phyloP scores from a whole-genome alignment of 2,797 vertebrate genomes.

The Clarias platycephalus region DNA sequence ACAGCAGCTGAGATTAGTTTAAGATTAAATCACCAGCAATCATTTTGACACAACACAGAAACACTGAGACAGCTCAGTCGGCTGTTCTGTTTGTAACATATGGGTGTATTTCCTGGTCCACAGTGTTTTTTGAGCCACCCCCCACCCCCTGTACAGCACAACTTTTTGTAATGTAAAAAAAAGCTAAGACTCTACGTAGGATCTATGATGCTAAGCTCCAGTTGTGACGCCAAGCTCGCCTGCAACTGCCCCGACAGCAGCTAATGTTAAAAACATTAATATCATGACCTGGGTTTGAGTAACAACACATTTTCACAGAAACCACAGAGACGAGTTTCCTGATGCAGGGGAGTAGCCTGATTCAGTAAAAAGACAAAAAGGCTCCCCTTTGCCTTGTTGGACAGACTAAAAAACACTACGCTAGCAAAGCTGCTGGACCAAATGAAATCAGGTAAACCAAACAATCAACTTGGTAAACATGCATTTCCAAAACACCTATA shows the following conservation, averaged over 20 bases:
- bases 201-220: constrained; percentile 55
- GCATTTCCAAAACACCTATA: constrained; percentile 84
- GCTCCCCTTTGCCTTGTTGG: constrained; percentile 63
- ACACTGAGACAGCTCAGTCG: constrained; percentile 93
- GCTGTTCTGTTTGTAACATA: constrained; percentile 91
- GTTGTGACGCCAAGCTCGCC: constrained; percentile 64
- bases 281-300: constrained; percentile 66
- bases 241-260: constrained; percentile 57
- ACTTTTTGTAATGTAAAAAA: constrained; percentile 67
- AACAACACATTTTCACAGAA: constrained; percentile 72
- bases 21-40: constrained; percentile 99
- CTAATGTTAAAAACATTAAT: constrained; percentile 56
- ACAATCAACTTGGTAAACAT: constrained; percentile 78
- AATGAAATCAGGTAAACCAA: constrained; percentile 69
- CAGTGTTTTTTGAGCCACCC: constrained; percentile 65
- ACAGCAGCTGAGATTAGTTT: constrained; percentile 99
- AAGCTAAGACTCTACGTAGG: constrained; percentile 65
- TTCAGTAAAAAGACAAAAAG: constrained; percentile 60
- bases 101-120: constrained; percentile 97
- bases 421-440: constrained; percentile 66
- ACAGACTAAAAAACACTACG: constrained; percentile 70
- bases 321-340: constrained; percentile 73
- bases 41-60: constrained; percentile 99
- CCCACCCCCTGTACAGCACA: constrained; percentile 49
- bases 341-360: constrained; percentile 65